These are phyloP conservation scores for Philaethria dido DNA, from an alignment of 2,888 invertebrate genomes.

Conservation along the genomic window DNA sequence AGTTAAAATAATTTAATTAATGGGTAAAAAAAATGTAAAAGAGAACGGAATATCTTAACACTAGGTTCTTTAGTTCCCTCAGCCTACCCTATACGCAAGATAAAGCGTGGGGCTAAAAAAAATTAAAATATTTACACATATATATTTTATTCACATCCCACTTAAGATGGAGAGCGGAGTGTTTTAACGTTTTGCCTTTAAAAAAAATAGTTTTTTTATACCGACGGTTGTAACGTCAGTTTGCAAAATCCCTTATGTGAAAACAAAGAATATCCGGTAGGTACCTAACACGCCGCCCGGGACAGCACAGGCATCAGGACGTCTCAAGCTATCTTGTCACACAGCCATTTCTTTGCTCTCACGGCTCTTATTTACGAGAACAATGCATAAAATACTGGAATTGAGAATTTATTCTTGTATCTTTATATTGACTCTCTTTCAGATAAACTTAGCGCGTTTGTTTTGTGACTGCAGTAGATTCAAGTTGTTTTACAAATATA, in stretches of 20 bases:
- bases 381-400: conserved; percentile 62
- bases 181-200: too few relatives aligned
- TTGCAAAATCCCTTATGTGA: conserved; percentile 53
- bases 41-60: too few relatives aligned
- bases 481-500: not conserved
- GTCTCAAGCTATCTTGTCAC: conserved; percentile 74
- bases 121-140: too few relatives aligned
- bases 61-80: too few relatives aligned
- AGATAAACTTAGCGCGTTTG: conserved; percentile 43
- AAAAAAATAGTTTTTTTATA: not conserved
- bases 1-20: too few relatives aligned
- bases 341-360: conserved; percentile 65
- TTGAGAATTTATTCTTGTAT: conserved; percentile 55
- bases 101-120: too few relatives aligned
- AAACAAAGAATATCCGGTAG: conserved; percentile 69
- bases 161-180: too few relatives aligned
- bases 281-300: conserved; percentile 59
- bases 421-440: conserved; percentile 46
- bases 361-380: conserved; percentile 67
- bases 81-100: too few relatives aligned
- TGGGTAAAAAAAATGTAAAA: too few relatives aligned
- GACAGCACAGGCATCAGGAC: conserved; percentile 65
- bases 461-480: conserved; percentile 8
- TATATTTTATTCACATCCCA: too few relatives aligned
- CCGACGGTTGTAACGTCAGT: conserved; percentile 53